These are phyloP conservation scores for Karalla daura DNA, from an alignment of 2,797 vertebrate species.

Conservation along the genomic window DNA sequence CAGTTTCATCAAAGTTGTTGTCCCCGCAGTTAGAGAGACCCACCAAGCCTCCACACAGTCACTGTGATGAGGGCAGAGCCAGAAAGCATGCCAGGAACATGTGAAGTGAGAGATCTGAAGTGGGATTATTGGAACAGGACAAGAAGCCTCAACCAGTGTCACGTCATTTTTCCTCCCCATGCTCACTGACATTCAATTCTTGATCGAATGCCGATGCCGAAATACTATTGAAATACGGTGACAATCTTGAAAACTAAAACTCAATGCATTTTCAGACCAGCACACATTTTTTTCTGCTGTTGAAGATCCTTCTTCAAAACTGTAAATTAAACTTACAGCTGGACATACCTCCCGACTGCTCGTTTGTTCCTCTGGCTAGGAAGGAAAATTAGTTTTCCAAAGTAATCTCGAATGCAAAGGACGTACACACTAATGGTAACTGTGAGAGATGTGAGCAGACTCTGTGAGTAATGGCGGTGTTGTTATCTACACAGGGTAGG, in stretches of 20 bases:
- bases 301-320: no score
- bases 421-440: background rate
- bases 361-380: background rate
- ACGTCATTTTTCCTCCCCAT: no score
- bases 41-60: conserved; percentile 43
- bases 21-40: no score
- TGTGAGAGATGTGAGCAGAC: background rate
- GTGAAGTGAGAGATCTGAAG: background rate
- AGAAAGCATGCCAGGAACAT: background rate
- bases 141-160: background rate
- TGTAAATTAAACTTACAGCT: no score
- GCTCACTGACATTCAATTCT: no score
- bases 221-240: no score
- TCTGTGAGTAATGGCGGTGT: background rate
- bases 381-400: background rate
- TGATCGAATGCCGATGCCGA: no score
- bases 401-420: background rate
- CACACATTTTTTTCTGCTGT: no score
- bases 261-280: no score
- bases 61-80: conserved; percentile 37
- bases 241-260: no score
- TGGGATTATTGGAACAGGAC: conserved; percentile 48
- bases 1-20: conserved; percentile 20
- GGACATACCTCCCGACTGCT: background rate
- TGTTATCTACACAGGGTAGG: background rate